Evolutionary conservation across 2,797 vertebrate species (phyloP).

Genomic region (Craterocephalus amniculus): DNA sequence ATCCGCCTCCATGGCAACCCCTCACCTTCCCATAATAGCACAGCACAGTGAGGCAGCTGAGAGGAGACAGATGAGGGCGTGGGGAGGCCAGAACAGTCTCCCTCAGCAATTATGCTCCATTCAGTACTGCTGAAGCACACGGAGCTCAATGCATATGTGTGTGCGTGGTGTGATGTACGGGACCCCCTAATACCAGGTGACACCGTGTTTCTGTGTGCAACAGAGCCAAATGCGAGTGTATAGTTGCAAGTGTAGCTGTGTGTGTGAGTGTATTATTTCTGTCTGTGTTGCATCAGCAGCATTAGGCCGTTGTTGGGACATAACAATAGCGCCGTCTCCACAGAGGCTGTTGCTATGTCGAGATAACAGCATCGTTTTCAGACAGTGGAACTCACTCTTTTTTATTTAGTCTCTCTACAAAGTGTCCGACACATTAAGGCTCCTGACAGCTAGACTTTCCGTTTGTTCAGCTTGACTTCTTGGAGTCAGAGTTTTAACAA

Average conservation of each 20-base stretch:
- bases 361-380: constrained; percentile 54
- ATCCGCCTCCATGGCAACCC: constrained; percentile 66
- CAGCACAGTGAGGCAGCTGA: constrained; percentile 59
- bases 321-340: constrained; percentile 63
- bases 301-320: constrained; percentile 40
- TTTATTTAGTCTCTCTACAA: constrained; percentile 26
- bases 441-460: constrained; percentile 3
- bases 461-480: neutral
- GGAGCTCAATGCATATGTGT: constrained; percentile 3
- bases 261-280: constrained; percentile 20
- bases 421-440: constrained; percentile 1
- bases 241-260: constrained; percentile 18
- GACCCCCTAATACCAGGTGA: constrained; percentile 30
- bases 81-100: constrained; percentile 60
- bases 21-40: constrained; percentile 72
- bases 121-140: constrained; percentile 52
- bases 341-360: constrained; percentile 50
- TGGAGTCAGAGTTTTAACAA: neutral
- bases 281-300: constrained; percentile 47
- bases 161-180: constrained; percentile 20
- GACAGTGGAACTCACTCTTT: constrained; percentile 21
- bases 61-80: constrained; percentile 30
- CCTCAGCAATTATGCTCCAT: constrained; percentile 71
- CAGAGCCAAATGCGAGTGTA: constrained; percentile 40
- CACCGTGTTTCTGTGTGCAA: constrained; percentile 30